These are phyloP conservation scores for Nomada lathburiana DNA, from an alignment of 2,888 invertebrate species.

Conservation along the genomic window DNA sequence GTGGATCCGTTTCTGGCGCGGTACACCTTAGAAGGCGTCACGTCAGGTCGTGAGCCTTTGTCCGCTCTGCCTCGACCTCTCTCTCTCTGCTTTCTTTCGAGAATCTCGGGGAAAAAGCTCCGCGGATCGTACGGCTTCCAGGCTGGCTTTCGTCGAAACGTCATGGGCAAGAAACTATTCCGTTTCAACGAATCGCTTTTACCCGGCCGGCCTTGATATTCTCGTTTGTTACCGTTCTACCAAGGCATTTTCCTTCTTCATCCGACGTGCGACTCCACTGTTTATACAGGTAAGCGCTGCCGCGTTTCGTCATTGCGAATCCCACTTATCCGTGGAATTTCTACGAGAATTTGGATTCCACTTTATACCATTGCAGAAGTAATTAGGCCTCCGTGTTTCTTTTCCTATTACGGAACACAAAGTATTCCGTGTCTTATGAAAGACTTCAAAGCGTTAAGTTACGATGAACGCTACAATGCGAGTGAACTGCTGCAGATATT, in stretches of 20 bases:
- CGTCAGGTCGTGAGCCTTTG: slow-evolving; percentile 69
- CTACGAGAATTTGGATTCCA: background rate
- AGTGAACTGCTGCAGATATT: slow-evolving; percentile 10
- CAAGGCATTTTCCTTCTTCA: slow-evolving; percentile 8
- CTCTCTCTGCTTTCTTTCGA: slow-evolving; percentile 47
- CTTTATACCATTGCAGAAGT: background rate
- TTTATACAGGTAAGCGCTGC: slow-evolving; percentile 1
- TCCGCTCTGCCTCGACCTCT: slow-evolving; percentile 22
- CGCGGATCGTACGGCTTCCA: slow-evolving; percentile 1
- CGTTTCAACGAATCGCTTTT: slow-evolving; percentile 30
- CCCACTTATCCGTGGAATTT: slow-evolving; percentile 3
- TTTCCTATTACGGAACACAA: background rate
- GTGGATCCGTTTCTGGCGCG: slow-evolving; percentile 78
- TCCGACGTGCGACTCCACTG: background rate
- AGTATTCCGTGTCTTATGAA: slow-evolving; percentile 17
- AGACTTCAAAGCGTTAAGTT: slow-evolving; percentile 25
- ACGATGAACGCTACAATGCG: slow-evolving; percentile 1
- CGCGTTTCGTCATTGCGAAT: background rate
- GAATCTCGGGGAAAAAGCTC: slow-evolving; percentile 48
- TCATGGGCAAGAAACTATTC: slow-evolving; percentile 3
- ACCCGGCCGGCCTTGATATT: slow-evolving; percentile 6
- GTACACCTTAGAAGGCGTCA: slow-evolving; percentile 78
- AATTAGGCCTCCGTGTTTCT: slow-evolving; percentile 18
- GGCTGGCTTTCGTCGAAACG: slow-evolving; percentile 21
- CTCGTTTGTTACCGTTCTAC: slow-evolving; percentile 17